phyloP scores from a whole-genome alignment of 2,888 invertebrate genomes.

The Drosophila austrosaltans region DNA sequence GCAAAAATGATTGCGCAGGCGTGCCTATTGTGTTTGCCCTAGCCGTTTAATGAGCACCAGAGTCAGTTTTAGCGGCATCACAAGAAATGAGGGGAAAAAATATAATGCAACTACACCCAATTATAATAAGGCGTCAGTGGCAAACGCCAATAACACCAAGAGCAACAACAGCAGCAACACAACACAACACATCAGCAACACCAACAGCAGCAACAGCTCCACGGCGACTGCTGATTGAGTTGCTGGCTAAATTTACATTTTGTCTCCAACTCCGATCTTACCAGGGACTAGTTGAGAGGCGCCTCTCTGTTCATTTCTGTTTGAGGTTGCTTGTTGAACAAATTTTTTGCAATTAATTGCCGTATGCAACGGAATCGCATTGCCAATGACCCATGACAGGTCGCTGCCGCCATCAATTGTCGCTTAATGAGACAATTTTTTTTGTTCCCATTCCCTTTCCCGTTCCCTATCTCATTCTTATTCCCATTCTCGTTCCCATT shows the following conservation, averaged over 20 bases:
- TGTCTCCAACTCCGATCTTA: background rate
- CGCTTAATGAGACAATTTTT: slow-evolving; percentile 67
- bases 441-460: background rate
- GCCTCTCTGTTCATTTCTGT: background rate
- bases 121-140: slow-evolving; percentile 68
- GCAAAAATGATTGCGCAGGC: slow-evolving; percentile 37
- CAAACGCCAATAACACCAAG: slow-evolving; percentile 3
- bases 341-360: slow-evolving; percentile 69
- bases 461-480: background rate
- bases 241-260: slow-evolving; percentile 64
- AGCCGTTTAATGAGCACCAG: slow-evolving; percentile 25
- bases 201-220: background rate
- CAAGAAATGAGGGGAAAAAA: slow-evolving; percentile 33
- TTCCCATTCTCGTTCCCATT: slow-evolving; percentile 6
- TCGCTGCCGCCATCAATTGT: slow-evolving; percentile 82
- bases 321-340: slow-evolving; percentile 11
- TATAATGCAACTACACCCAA: slow-evolving; percentile 49
- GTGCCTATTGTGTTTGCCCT: slow-evolving; percentile 13
- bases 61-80: slow-evolving; percentile 24
- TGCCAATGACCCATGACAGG: slow-evolving; percentile 82
- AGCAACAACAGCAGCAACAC: slow-evolving; percentile 21
- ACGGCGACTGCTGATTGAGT: slow-evolving; percentile 68
- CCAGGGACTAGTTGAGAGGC: slow-evolving; percentile 4
- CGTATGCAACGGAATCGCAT: slow-evolving; percentile 44
- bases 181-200: slow-evolving; percentile 1